Evolutionary conservation across 2,888 invertebrate genomes (phyloP).

Genomic region (Meteorus colon): DNA sequence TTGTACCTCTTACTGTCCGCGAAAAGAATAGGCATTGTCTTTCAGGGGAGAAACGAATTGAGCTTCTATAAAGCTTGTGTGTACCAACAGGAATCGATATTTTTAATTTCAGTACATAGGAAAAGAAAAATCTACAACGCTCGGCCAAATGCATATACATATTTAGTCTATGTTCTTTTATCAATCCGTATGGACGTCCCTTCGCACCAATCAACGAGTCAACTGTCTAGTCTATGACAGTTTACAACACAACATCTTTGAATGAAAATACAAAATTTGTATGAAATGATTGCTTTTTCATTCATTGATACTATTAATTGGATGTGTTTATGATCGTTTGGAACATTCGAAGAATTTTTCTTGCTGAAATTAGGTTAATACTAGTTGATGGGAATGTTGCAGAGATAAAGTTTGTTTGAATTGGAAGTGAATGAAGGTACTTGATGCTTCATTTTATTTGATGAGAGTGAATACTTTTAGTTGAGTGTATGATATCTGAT

Average conservation of each 20-base stretch:
- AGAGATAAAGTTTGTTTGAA: too few relatives aligned
- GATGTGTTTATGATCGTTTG: too few relatives aligned
- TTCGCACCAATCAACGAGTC: conserved; percentile 3
- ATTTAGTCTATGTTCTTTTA: neutral
- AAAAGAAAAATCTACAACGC: conserved; percentile 69
- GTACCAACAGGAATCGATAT: conserved; percentile 72
- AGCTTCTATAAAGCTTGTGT: conserved; percentile 66
- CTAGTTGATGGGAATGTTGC: too few relatives aligned
- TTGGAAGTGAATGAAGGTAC: too few relatives aligned
- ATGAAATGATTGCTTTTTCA: neutral
- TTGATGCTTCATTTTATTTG: too few relatives aligned
- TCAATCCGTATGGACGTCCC: neutral
- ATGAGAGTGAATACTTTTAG: too few relatives aligned
- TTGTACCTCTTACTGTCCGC: conserved; percentile 73
- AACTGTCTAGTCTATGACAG: neutral
- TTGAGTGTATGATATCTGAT: too few relatives aligned
- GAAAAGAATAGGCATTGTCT: conserved; percentile 73
- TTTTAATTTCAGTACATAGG: conserved; percentile 71
- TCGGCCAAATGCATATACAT: conserved; percentile 30
- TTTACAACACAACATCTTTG: neutral
- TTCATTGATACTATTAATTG: too few relatives aligned
- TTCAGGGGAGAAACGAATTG: conserved; percentile 72
- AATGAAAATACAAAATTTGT: neutral
- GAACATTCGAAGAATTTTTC: too few relatives aligned
- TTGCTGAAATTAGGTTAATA: too few relatives aligned